Conservation (phyloP, 2,888 invertebrate species). For the Omphaloscelis lunosa region DNA sequence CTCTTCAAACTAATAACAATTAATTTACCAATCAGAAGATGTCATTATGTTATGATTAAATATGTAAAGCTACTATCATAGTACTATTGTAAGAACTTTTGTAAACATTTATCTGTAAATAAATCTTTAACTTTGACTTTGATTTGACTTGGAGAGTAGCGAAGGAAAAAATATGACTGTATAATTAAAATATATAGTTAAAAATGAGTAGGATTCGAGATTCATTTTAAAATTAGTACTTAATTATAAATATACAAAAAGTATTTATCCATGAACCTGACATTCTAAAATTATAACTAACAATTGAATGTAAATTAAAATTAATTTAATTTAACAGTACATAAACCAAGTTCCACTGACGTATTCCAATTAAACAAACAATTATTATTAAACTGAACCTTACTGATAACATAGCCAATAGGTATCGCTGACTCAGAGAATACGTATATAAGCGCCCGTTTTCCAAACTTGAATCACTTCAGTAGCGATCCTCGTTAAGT, state of each 20-base stretch:
- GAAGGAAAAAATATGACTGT: background rate
- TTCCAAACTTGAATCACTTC: conserved; percentile 56
- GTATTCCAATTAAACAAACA: conserved; percentile 49
- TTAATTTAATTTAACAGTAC: background rate
- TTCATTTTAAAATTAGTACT: background rate
- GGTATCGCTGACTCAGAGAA: conserved; percentile 38
- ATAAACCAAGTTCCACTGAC: background rate
- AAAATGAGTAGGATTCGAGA: background rate
- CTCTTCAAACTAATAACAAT: background rate
- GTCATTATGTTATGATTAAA: too few relatives aligned
- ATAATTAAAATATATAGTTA: background rate
- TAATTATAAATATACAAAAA: too few relatives aligned
- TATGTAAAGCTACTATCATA: too few relatives aligned
- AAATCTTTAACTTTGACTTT: too few relatives aligned
- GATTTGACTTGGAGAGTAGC: too few relatives aligned
- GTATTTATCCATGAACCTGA: background rate
- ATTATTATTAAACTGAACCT: conserved; percentile 39
- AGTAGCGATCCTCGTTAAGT: conserved; percentile 24
- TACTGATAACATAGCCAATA: conserved; percentile 9
- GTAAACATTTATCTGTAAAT: too few relatives aligned
- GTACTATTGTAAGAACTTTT: too few relatives aligned
- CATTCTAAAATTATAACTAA: background rate
- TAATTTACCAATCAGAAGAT: background rate
- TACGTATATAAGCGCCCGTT: conserved; percentile 49
- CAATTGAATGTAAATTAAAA: background rate